Percentiles rank a stretch among this genome's conserved stretches.
These are phyloP conservation scores for Cercocebus atys DNA, from an alignment of 2,113 vertebrate species.

Conservation along the genomic window DNA sequence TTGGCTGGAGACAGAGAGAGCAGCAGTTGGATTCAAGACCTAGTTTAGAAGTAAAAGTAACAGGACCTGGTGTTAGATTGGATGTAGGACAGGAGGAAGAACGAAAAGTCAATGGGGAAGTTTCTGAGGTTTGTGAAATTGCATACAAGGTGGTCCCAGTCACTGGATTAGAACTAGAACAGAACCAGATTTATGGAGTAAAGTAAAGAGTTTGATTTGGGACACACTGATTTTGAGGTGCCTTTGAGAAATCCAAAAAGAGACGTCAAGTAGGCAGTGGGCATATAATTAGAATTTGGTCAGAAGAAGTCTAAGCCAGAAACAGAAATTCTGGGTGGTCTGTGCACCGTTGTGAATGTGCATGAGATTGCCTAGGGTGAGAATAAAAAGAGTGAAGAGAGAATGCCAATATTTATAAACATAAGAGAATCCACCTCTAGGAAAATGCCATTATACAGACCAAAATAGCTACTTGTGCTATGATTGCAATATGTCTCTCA, in stretches of 20 bases:
- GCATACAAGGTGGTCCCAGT: not conserved
- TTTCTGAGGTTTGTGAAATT: not conserved
- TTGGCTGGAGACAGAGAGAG: not conserved
- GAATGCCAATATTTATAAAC: not conserved
- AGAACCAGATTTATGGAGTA: not conserved
- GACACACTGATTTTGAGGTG: not conserved
- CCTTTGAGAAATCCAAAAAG: conserved; percentile 4
- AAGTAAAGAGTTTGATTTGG: not conserved
- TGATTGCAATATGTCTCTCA: not conserved
- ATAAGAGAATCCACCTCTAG: not conserved
- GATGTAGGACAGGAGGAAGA: not conserved
- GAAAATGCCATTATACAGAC: not conserved
- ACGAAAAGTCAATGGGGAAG: not conserved
- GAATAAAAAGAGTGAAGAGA: not conserved
- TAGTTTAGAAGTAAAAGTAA: not conserved
- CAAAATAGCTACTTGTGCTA: not conserved
- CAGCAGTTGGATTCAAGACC: not conserved
- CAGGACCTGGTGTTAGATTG: not conserved
- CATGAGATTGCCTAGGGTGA: not conserved
- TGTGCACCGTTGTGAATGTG: not conserved
- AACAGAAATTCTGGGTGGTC: not conserved
- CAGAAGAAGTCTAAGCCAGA: not conserved
- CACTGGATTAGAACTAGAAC: not conserved
- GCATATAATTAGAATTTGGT: not conserved
- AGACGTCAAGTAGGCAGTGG: not conserved